These are phyloP conservation scores for Dilophus febrilis DNA, from an alignment of 2,888 invertebrate genomes.

Conservation along the genomic window DNA sequence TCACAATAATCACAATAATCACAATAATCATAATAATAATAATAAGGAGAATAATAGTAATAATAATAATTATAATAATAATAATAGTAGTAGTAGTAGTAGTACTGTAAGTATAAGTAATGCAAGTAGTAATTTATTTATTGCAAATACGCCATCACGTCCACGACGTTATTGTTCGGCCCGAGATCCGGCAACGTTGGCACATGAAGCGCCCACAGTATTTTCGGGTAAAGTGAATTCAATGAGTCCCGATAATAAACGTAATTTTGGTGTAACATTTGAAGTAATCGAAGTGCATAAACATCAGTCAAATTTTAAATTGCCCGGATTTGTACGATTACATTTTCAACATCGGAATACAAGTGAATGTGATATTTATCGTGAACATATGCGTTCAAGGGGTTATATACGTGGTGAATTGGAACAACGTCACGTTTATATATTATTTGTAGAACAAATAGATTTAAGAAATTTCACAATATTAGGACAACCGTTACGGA, in stretches of 20 bases:
- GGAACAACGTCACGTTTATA: slow-evolving; percentile 25
- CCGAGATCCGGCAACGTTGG: slow-evolving; percentile 44
- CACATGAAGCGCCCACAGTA: slow-evolving; percentile 45
- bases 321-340: slow-evolving; percentile 24
- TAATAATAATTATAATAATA: slow-evolving; percentile 4
- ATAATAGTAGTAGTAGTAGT: background rate
- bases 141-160: background rate
- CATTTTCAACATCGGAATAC: slow-evolving; percentile 26
- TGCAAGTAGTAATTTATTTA: background rate
- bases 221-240: slow-evolving; percentile 48
- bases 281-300: slow-evolving; percentile 46
- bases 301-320: slow-evolving; percentile 31
- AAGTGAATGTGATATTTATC: slow-evolving; percentile 29
- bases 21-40: background rate
- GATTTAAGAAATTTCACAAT: slow-evolving; percentile 28
- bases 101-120: slow-evolving; percentile 1
- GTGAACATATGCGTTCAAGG: slow-evolving; percentile 23
- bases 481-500: slow-evolving; percentile 27
- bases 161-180: slow-evolving; percentile 36
- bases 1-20: background rate
- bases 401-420: slow-evolving; percentile 26
- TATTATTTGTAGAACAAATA: slow-evolving; percentile 29
- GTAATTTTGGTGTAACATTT: slow-evolving; percentile 47
- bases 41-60: slow-evolving; percentile 2
- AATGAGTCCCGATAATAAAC: slow-evolving; percentile 38